These are phyloP conservation scores for Cassiopea xamachana DNA, from an alignment of 30 jellyfish, hydroid and myxozoan genomes.

Conservation along the genomic window DNA sequence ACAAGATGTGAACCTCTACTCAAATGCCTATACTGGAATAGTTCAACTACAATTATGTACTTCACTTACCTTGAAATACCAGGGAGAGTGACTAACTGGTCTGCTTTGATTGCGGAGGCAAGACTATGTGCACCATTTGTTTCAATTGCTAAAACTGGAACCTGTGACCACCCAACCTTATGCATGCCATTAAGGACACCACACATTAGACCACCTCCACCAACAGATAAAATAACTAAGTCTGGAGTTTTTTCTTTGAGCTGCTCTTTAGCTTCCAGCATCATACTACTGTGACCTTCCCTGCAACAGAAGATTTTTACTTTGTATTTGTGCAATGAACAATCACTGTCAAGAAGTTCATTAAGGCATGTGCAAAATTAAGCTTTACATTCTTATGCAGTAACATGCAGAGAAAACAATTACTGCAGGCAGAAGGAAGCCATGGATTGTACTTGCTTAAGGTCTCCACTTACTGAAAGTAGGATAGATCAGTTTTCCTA, in stretches of 20 bases:
- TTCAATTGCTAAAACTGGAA: constrained; percentile 89
- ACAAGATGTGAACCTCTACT: too few relatives aligned
- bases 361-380: too few relatives aligned
- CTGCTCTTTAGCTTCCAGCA: constrained; percentile 74
- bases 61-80: constrained; percentile 73
- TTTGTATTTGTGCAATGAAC: too few relatives aligned
- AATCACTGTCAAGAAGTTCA: too few relatives aligned
- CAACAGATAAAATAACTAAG: constrained; percentile 85
- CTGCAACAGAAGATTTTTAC: constrained; percentile 7
- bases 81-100: constrained; percentile 71
- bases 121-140: constrained; percentile 95
- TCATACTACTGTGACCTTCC: constrained; percentile 90
- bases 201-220: constrained; percentile 97
- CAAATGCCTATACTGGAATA: too few relatives aligned
- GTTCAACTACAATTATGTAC: too few relatives aligned
- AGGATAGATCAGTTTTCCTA: too few relatives aligned
- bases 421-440: too few relatives aligned
- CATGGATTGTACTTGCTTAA: too few relatives aligned
- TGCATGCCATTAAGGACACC: constrained; percentile 95
- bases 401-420: too few relatives aligned
- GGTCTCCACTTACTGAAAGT: too few relatives aligned
- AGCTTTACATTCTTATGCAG: too few relatives aligned
- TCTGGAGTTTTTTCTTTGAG: constrained; percentile 63
- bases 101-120: constrained; percentile 73
- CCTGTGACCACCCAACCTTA: constrained; percentile 88